These are phyloP conservation scores for Metaphire vulgaris DNA, from an alignment of 1,140 invertebrate genomes.

Conservation along the genomic window DNA sequence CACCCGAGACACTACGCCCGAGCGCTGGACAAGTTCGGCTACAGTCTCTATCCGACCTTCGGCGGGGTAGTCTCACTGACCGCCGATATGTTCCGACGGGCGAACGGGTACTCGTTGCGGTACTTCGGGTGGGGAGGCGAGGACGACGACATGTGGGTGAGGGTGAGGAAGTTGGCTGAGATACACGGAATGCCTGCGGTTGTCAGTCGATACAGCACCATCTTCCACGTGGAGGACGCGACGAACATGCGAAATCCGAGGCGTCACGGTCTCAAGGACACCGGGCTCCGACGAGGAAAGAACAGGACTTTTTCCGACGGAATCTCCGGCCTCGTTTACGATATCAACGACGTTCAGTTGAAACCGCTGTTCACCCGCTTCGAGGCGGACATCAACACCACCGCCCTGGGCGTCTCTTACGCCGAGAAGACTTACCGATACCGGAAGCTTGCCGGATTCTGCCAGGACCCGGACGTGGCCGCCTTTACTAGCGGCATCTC, in stretches of 20 bases:
- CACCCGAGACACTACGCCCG: background rate
- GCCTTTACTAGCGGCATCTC: background rate
- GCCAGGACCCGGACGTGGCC: background rate
- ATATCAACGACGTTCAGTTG: background rate
- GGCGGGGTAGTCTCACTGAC: slow-evolving; percentile 29
- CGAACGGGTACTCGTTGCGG: slow-evolving; percentile 27
- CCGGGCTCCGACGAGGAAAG: background rate
- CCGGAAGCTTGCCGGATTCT: background rate
- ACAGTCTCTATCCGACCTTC: slow-evolving; percentile 7
- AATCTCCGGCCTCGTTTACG: background rate
- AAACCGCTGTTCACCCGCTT: background rate
- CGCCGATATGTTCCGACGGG: slow-evolving; percentile 22
- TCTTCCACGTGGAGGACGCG: background rate
- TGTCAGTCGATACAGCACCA: background rate
- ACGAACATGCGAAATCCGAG: background rate
- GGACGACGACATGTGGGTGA: slow-evolving; percentile 24
- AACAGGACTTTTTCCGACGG: background rate
- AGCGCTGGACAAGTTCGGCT: background rate
- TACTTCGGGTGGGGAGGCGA: slow-evolving; percentile 33
- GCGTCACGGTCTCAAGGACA: background rate
- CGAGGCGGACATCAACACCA: background rate
- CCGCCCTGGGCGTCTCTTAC: background rate
- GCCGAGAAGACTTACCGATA: background rate
- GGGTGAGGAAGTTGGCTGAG: background rate
- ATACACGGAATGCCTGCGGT: background rate